These are phyloP conservation scores for Malurus splendens DNA, from an alignment of 2,797 vertebrate genomes.

Conservation along the genomic window DNA sequence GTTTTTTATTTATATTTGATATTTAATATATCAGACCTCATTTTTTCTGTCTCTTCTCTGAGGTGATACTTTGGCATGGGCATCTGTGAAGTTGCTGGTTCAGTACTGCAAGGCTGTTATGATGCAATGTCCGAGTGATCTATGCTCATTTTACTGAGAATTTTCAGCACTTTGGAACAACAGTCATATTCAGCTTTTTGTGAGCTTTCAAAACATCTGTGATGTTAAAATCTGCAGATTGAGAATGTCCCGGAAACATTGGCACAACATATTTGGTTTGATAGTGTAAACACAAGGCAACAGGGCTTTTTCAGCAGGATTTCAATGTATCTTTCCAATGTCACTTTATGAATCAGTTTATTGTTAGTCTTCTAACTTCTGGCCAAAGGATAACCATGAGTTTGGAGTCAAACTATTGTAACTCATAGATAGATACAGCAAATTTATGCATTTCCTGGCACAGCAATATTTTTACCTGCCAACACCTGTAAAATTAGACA, in stretches of 20 bases:
- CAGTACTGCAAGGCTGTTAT: background rate
- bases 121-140: background rate
- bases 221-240: background rate
- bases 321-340: background rate
- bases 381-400: background rate
- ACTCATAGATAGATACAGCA: background rate
- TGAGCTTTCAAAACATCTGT: background rate
- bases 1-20: too few relatives aligned
- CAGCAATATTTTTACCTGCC: background rate
- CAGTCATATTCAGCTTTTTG: background rate
- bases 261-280: background rate
- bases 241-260: background rate
- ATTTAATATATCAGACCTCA: too few relatives aligned
- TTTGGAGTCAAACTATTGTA: background rate
- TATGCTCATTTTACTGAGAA: background rate
- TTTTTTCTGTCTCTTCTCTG: background rate
- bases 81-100: background rate
- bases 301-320: fast-evolving
- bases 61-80: background rate
- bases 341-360: background rate
- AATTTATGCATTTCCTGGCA: background rate
- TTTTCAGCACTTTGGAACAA: background rate
- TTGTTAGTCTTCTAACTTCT: background rate
- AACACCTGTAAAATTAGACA: background rate
- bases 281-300: background rate